phyloP scores from a whole-genome alignment of 1,140 invertebrate genomes.

The Hyphantria cunea region DNA sequence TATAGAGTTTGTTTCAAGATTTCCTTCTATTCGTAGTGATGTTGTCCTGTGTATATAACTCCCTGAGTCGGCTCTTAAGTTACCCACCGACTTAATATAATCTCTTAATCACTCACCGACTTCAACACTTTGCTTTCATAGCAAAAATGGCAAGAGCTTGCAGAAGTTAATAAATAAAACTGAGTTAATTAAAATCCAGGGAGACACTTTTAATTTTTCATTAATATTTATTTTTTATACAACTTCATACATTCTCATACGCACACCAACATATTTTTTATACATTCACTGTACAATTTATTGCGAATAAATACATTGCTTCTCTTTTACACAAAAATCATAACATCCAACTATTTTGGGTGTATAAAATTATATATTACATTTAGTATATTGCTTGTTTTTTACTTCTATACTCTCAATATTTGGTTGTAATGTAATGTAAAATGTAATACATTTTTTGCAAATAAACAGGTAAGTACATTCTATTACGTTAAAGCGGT shows the following conservation, averaged over 20 bases:
- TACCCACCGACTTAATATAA: no score
- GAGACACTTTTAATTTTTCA: slow-evolving; percentile 73
- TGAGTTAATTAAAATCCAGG: slow-evolving; percentile 52
- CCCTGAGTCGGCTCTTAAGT: no score
- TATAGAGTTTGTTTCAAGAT: no score
- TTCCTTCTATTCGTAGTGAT: no score
- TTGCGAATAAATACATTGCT: slow-evolving; percentile 74
- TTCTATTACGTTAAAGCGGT: background rate
- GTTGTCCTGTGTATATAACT: no score
- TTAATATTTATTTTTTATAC: slow-evolving; percentile 47
- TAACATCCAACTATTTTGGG: slow-evolving; percentile 41
- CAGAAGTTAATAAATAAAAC: slow-evolving; percentile 42
- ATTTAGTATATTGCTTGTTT: slow-evolving; percentile 1
- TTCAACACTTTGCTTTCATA: no score
- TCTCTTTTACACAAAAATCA: slow-evolving; percentile 44
- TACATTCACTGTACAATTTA: slow-evolving; percentile 68
- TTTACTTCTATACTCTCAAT: background rate
- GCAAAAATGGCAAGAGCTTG: no score
- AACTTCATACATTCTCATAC: slow-evolving; percentile 54
- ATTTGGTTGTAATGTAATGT: slow-evolving; percentile 15
- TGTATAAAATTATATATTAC: slow-evolving; percentile 29
- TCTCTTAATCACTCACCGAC: no score
- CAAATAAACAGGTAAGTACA: background rate
- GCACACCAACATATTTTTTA: slow-evolving; percentile 57
- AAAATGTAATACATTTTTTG: background rate